Conservation (phyloP, 2,797 vertebrate species). For the Xenopus petersii region DNA sequence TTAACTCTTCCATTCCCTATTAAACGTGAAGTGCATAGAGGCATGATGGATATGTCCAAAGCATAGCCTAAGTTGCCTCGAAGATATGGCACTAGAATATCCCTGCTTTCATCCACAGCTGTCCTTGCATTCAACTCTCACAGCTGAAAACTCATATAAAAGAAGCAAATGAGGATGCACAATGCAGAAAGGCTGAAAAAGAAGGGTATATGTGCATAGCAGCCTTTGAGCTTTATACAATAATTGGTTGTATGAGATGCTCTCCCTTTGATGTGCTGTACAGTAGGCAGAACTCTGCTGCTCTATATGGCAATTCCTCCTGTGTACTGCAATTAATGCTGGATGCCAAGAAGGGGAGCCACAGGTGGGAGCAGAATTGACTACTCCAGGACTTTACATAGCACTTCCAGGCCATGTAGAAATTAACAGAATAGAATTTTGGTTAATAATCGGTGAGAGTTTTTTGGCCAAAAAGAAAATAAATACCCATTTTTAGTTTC, state of each 20-base stretch:
- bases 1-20: not conserved
- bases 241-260: not conserved
- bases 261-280: not conserved
- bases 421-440: no score
- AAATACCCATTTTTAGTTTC: no score
- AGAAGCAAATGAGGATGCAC: not conserved
- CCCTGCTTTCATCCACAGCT: not conserved
- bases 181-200: not conserved
- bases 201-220: not conserved
- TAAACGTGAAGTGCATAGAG: not conserved
- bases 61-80: no score
- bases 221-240: slow-evolving; percentile 2
- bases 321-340: no score
- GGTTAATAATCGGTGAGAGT: no score
- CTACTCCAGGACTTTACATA: no score
- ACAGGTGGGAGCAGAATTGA: no score
- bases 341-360: no score
- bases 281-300: not conserved
- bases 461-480: no score
- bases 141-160: not conserved
- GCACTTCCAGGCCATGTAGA: no score
- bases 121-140: not conserved
- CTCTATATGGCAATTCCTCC: not conserved
- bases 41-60: not conserved
- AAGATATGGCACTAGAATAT: not conserved